A percentile compares a stretch with the other conserved stretches of the same genome.
Conservation (phyloP, 2,113 vertebrate genomes). For the Trematocara variabile region DNA sequence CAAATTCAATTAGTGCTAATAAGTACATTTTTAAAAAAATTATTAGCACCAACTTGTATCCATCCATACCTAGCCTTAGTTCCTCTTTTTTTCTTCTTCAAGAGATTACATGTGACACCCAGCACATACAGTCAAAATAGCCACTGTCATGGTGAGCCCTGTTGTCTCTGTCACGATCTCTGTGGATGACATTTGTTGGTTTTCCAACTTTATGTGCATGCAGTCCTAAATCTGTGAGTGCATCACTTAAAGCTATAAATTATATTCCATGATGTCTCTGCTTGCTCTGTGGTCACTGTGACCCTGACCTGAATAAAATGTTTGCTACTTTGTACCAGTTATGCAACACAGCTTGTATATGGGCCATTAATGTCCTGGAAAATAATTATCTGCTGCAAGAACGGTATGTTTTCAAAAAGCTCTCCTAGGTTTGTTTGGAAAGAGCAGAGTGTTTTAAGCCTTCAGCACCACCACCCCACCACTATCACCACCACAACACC, state of each 20-base stretch:
- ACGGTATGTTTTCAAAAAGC: not conserved
- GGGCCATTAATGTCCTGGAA: not conserved
- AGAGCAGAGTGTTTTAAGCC: not conserved
- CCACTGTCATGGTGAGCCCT: not conserved
- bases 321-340: not conserved
- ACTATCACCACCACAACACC: not conserved
- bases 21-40: not conserved
- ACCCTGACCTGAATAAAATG: not conserved
- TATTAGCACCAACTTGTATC: not conserved
- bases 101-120: not conserved
- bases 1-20: not conserved
- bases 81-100: not conserved
- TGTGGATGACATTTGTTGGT: not conserved
- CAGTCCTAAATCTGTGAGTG: not conserved
- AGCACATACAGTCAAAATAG: not conserved
- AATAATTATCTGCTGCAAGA: not conserved
- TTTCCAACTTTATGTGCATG: not conserved
- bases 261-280: not conserved
- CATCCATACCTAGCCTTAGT: not conserved
- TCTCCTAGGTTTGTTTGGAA: not conserved
- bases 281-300: not conserved
- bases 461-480: not conserved
- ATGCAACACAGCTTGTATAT: not conserved
- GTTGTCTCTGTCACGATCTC: not conserved
- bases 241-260: not conserved